These are phyloP conservation scores for Lamellibrachia luymesi DNA, from an alignment of 1,140 invertebrate genomes.

Conservation along the genomic window DNA sequence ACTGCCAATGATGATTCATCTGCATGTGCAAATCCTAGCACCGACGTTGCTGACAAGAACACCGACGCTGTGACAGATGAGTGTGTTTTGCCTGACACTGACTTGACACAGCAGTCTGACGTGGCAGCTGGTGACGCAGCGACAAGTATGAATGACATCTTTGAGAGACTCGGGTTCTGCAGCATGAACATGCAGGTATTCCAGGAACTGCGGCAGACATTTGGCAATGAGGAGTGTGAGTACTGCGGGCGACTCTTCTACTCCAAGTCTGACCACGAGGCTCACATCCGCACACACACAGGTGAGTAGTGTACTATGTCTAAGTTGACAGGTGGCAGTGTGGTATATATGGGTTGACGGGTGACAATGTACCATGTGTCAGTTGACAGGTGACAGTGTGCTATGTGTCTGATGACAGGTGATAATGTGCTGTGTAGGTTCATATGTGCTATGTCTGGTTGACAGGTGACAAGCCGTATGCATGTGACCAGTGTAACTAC, in stretches of 20 bases:
- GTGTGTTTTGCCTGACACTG: not conserved
- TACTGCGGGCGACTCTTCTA: slow-evolving; percentile 53
- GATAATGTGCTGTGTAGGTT: not conserved
- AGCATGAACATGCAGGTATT: slow-evolving; percentile 27
- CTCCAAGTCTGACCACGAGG: slow-evolving; percentile 48
- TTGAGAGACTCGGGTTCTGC: not conserved
- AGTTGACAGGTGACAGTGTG: not conserved
- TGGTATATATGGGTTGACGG: not conserved
- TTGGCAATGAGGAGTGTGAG: slow-evolving; percentile 55
- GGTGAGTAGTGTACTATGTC: not conserved
- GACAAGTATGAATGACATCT: not conserved
- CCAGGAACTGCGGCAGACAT: slow-evolving; percentile 52
- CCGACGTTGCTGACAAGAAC: not conserved
- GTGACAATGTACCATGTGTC: not conserved
- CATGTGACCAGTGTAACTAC: slow-evolving; percentile 46
- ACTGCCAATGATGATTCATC: not conserved
- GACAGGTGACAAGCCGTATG: slow-evolving; percentile 13
- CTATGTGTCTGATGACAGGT: not conserved
- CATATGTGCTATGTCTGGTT: not conserved
- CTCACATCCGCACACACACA: slow-evolving; percentile 43
- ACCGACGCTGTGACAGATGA: not conserved
- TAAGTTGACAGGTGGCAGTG: too few relatives aligned
- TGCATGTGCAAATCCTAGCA: not conserved
- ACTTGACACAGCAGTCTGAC: not conserved
- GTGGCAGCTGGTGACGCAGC: not conserved